A percentile compares a stretch with the other conserved stretches of the same genome.
phyloP scores from a whole-genome alignment of 2,113 vertebrate genomes.

The Phyllostomus hastatus region DNA sequence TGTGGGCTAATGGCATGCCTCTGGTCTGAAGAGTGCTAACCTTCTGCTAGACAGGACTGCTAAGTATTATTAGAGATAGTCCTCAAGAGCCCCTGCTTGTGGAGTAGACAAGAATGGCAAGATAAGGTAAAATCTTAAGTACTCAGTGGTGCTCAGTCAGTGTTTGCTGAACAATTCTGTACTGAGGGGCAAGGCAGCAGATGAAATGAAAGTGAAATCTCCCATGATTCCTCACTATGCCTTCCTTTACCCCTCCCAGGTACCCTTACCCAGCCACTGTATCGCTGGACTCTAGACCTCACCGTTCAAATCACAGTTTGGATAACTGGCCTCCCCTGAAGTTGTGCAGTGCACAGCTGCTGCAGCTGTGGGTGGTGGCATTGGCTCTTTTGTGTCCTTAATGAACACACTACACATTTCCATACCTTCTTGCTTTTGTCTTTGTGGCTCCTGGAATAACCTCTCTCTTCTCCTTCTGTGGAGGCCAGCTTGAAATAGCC shows the following conservation, averaged over 20 bases:
- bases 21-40: neutral
- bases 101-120: neutral
- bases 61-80: neutral
- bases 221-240: neutral
- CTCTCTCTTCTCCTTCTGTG: neutral
- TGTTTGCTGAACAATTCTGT: neutral
- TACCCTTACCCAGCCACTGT: rapidly evolving
- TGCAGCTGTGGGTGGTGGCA: neutral
- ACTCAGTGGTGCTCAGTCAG: neutral
- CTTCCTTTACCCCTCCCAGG: rapidly evolving
- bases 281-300: neutral
- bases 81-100: neutral
- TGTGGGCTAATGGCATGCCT: neutral
- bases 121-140: neutral
- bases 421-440: neutral
- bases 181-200: neutral
- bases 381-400: neutral
- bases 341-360: neutral
- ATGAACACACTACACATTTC: neutral
- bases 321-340: neutral
- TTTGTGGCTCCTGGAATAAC: neutral
- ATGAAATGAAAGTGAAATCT: neutral
- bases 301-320: neutral
- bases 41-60: neutral
- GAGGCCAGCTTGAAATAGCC: neutral